Percentiles rank a stretch among this genome's conserved stretches.
phyloP scores from a whole-genome alignment of 2,797 vertebrate genomes.

The Parauchenoglanis ngamensis region DNA sequence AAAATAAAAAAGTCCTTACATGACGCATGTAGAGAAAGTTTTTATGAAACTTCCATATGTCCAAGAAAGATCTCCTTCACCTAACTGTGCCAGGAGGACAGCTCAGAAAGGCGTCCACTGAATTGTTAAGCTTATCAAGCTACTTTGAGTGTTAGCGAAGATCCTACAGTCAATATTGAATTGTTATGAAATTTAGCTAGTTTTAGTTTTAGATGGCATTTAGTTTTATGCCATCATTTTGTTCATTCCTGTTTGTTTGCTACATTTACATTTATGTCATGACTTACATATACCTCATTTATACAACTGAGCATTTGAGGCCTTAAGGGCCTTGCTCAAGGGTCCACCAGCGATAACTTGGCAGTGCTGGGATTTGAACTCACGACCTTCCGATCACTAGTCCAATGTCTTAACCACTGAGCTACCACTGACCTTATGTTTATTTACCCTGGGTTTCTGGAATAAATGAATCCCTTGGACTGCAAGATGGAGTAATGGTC shows the following conservation, averaged over 20 bases:
- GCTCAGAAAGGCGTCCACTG: not conserved
- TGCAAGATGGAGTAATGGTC: too few species aligned
- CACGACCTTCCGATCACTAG: too few species aligned
- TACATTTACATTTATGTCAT: not conserved
- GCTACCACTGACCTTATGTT: too few species aligned
- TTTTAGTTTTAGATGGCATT: not conserved
- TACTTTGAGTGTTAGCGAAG: not conserved
- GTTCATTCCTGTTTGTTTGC: not conserved
- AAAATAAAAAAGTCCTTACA: not conserved
- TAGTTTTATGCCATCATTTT: not conserved
- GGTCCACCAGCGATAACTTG: too few species aligned
- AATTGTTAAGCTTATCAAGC: not conserved
- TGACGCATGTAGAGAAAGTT: not conserved
- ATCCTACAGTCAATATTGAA: not conserved
- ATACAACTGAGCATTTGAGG: too few species aligned
- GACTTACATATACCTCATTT: too few species aligned
- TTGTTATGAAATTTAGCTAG: not conserved
- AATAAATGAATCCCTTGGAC: too few species aligned
- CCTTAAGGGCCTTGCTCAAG: too few species aligned
- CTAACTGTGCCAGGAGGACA: slow-evolving; percentile 51
- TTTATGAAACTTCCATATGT: slow-evolving; percentile 18
- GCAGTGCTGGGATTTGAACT: too few species aligned
- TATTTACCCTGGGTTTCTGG: too few species aligned
- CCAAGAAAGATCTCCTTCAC: slow-evolving; percentile 49
- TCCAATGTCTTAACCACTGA: too few species aligned